Base-by-base conservation (phyloP, 2,888 invertebrate species). In the Melinaea menophilus region DNA sequence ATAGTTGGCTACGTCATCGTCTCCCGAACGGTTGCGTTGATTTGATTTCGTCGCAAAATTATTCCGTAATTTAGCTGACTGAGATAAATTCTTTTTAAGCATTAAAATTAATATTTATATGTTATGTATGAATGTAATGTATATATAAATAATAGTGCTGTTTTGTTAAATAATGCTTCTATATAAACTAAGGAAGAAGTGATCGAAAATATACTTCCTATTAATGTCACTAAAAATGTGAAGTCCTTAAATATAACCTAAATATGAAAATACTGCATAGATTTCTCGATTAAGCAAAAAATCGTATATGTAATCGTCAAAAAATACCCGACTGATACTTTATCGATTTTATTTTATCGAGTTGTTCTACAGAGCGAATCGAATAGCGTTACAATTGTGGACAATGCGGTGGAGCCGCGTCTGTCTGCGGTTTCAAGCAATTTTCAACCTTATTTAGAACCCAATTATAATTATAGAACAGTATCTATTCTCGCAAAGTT, bases 281-380 rank as follows among this genome's bases (percentile, higher is more conserved):
- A 37, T 2, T 37, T 37, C 5, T 37, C 41, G 41, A 41, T 9
- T 41, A 41, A 41, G 41, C 41, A 2, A 41, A 41, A 9, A 41
- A 9, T 9, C 7, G 9, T 41, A 9, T 9, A 41, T 41, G 11
- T 41, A 7, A 41, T 41, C 9, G 7, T 9, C 3, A 41, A 41
- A 41, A 37, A 37, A 37, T 5, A 48, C 2, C 56, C 57, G 61
- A 64, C 55, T 57, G 59, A 58, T 56, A 58, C 55, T 31, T 61
- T 75, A 79, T 80, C 76, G 79, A 82, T 81, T 81, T 77, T 75
- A 73, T 77, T 78, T 77, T 75, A 75, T 74, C 69, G 72, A 73
- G 72, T 72, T 74, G 73, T 73, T 69, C 62, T 65, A 62, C 56
- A 55, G 72, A 71, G 65, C 54, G 66, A 68, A 71, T 71, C 69